Evolutionary conservation across 37 sponge, comb jelly and placozoan genomes (phyloP), one percentile per base, ranked within the genome.

Genomic region (Axinella damicornis): DNA sequence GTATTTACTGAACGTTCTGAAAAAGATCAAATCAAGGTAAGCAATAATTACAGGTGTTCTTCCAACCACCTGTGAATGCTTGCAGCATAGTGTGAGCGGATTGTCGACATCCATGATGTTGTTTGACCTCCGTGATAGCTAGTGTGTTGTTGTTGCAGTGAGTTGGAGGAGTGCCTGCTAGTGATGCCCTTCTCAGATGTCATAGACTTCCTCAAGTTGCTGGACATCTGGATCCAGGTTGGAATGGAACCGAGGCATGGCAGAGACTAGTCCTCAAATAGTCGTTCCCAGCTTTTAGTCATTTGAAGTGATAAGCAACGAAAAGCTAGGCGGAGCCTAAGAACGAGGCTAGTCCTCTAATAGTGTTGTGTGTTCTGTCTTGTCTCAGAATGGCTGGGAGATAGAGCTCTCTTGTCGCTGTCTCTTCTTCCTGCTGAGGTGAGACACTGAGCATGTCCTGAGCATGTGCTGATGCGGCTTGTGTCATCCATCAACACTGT

Each of bases 101-200:
- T n/a, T n/a, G n/a, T n/a, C n/a, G n/a, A n/a, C n/a, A n/a, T n/a
- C n/a, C n/a, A n/a, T n/a, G n/a, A n/a, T n/a, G n/a, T n/a, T n/a
- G n/a, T n/a, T n/a, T n/a, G n/a, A n/a, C n/a, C n/a, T n/a, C 18
- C 40, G 22, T 53, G 11, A 20, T 24, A 72, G 30, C 30, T 6
- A 40, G 39, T 14, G 6, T 34, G 35, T 70, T 70, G 14, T 36
- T 61, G 62, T 61, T 22, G n/a, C 53, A 96, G 96, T 83, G 98
- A 95, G 53, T 71, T 95, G 38, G 98, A 97, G 40, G 96, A 95
- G 65, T 80, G 93, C 9, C 82, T 97, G 21, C 87, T 97, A 25
- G 94, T 97, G 33, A 79, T 97, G 85, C 95, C 98, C 11, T 97
- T 97, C 78, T 57, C 70, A 33, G 71, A 94, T 27, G 85, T 94